Evolutionary conservation across 2,113 vertebrate species (phyloP), one percentile per base, ranked within the genome.

Genomic region (Eulacestoma nigropectus): DNA sequence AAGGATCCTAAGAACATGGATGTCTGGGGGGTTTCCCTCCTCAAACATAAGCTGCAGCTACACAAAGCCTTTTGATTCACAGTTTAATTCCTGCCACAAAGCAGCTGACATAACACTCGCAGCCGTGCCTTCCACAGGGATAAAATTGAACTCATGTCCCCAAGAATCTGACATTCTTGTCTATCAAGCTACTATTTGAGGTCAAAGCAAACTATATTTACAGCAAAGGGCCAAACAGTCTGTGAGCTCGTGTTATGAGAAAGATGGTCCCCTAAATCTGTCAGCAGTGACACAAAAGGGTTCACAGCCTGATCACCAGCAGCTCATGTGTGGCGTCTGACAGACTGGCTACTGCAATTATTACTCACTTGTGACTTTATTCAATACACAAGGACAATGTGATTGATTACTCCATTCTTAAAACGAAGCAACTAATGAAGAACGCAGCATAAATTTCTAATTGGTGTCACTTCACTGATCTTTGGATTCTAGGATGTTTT

Each of bases 281-380:
- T 64, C 78, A 90, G 89, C 68, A 91, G 91, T 6, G 13, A 39
- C 25, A 80, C 62, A 64, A 49, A 39, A 88, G 53, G 19, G 76
- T 20, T 44, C 4, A 20, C 30, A 86, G 79, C 53, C 47, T 1
- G 1, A 59, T 4, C 62, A 53, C 11, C 63, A 82, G n/a, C 82
- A 74, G 20, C 50, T 53, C 42, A 77, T 55, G 53, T 3, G 12
- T 4, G 81, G 89, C n/a, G n/a, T 89, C 91, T 96, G 65, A 85
- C 91, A 91, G 95, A 56, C 87, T 92, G 70, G 75, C 89, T 89
- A 23, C 91, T 59, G 79, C 75, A 93, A 83, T 88, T 91, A 86
- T 32, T 84, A 29, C 16, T 87, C 63, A 59, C 90, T 92, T 78
- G 57, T 17, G 81, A 39, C 64, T 90, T 65, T 17, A 91, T 46